Evolutionary conservation across 2,888 invertebrate genomes (phyloP).

Genomic region (Abrostola triplasia): DNA sequence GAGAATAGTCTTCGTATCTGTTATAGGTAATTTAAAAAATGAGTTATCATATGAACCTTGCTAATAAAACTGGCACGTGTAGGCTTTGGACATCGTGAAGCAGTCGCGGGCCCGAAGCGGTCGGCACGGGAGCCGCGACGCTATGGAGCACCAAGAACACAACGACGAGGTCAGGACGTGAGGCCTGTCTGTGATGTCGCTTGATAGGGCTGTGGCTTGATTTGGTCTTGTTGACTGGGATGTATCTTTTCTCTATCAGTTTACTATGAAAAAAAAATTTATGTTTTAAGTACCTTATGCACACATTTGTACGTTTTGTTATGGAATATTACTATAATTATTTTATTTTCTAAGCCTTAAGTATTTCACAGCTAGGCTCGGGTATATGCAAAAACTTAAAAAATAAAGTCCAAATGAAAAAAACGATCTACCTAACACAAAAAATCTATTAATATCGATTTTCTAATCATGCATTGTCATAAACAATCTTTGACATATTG

Average conservation of each 20-base stretch:
- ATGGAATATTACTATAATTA: background rate
- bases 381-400: too few relatives aligned
- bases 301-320: background rate
- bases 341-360: background rate
- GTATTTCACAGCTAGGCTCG: background rate
- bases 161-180: slow-evolving; percentile 91
- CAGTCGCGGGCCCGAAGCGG: slow-evolving; percentile 94
- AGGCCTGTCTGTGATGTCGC: slow-evolving; percentile 15
- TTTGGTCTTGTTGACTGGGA: slow-evolving; percentile 4
- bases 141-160: slow-evolving; percentile 91
- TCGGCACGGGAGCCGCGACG: slow-evolving; percentile 92
- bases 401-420: too few relatives aligned
- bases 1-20: too few relatives aligned
- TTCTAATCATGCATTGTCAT: too few relatives aligned
- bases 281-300: too few relatives aligned
- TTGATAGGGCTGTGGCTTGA: slow-evolving; percentile 34
- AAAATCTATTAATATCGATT: too few relatives aligned
- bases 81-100: slow-evolving; percentile 97
- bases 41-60: background rate
- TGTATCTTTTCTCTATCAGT: too few relatives aligned
- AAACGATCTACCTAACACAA: too few relatives aligned
- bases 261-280: too few relatives aligned
- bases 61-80: slow-evolving; percentile 49
- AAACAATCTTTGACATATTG: too few relatives aligned
- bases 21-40: background rate